Evolutionary conservation across 2,113 vertebrate genomes (phyloP), one percentile per base, ranked within the genome.

Genomic region (Choloepus hoffmanni): DNA sequence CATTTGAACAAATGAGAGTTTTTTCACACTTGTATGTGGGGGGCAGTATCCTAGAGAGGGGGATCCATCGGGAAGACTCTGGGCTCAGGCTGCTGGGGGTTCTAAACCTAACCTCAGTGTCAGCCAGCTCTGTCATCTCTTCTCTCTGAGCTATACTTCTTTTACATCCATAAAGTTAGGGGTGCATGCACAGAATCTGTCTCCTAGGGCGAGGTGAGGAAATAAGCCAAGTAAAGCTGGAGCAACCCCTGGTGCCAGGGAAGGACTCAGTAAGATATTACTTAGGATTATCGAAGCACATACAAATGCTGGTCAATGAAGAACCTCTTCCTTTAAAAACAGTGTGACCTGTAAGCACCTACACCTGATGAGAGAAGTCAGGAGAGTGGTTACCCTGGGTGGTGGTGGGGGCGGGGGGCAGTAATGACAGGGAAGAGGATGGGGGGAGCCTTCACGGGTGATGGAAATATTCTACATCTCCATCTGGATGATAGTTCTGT

Each of bases 21-120:
- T 23, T 79, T 67, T 50, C 13, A 48, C 24, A 15, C 10, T 67
- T 16, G 48, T 33, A 36, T 3, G 16, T 0, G 3, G 23, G 24
- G 55, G 7, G 21, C 4, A 28, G 30, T 12, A 2, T 58, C 55
- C 55, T 58, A 40, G 79, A 15, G n/a, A 0, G 55, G 40, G 65
- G 0, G 26, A 8, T 45, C 48, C 43, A 1, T 0, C 0, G 14
- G 89, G 50, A 53, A 53, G 16, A 24, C 6, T 14, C 58, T 3
- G 21, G 12, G 55, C 3, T 26, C n/a, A 24, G 18, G 48, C 33
- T 28, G 36, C 86, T 33, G 16, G 8, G 13, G 23, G 14, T 8
- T 58, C 62, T 13, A 21, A 23, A 14, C 19, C 55, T 30, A 28
- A 30, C 18, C 48, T 40, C 40, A 24, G n/a, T 30, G 13, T 7